Evolutionary conservation across 2,888 invertebrate species (phyloP), one percentile per base, ranked within the genome.

Genomic region (Adelphocoris suturalis): DNA sequence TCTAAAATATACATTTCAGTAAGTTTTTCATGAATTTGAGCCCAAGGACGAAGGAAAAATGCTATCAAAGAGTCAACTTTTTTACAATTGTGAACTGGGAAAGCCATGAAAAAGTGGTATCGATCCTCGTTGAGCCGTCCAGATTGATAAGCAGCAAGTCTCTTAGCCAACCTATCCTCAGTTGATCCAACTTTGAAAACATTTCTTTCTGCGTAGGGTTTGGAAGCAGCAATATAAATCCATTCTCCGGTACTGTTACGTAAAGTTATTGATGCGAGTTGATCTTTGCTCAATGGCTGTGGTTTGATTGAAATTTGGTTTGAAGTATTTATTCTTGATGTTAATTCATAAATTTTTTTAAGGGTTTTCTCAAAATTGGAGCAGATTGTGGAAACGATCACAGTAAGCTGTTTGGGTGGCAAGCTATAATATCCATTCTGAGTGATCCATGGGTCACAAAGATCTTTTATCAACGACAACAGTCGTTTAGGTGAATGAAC

Each of bases 161-260:
- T 68, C 11, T 68, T 68, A 0, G 68, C 3, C 68, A 68, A 9
- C 23, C 68, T 5, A 23, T 27, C 68, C 5, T 7, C 57, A 23
- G 68, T 68, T 68, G 68, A 68, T 68, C 68, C 68, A 23, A 68
- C 68, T 68, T 68, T 68, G 23, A 68, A 68, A 23, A 27, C 68
- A 23, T 68, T 68, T 23, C 9, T 27, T 5, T 23, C 19, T 23
- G 68, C 68, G 19, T 68, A 68, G 0, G 68, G 68, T 68, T 23
- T 68, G 23, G 68, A 23, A 7, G 68, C 7, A 5, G 68, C 68
- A 23, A 68, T 68, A 9, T 68, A 68, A 23, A 68, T 68, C 68
- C 68, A 68, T 68, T 68, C 68, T 23, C 23, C 68, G 23, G 68
- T 12, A 23, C 13, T 12, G 2, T 68, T 23, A 23, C 9, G 27